phyloP scores from a whole-genome alignment of 2,113 vertebrate genomes.

The Halcyon senegalensis region DNA sequence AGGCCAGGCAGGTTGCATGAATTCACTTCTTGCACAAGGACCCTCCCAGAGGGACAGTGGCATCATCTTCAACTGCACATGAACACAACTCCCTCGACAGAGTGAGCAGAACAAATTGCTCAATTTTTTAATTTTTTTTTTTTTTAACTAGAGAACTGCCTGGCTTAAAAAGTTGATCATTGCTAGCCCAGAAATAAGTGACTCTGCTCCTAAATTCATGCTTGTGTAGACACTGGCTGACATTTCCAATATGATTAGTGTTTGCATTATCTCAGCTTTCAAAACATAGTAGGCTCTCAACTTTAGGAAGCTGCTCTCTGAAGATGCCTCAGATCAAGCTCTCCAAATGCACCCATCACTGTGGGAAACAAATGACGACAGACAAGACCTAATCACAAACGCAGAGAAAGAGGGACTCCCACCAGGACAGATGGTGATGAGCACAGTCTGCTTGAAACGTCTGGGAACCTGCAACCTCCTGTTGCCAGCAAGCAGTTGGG shows the following conservation, averaged over 20 bases:
- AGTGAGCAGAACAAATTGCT: background rate
- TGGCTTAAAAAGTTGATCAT: background rate
- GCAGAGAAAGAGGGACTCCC: background rate
- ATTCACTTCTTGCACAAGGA: background rate
- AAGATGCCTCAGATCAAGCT: background rate
- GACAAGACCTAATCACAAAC: background rate
- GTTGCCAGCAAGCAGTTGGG: background rate
- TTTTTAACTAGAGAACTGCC: background rate
- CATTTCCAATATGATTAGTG: background rate
- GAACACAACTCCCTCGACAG: background rate
- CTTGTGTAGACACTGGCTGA: background rate
- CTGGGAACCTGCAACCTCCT: slow-evolving; percentile 5
- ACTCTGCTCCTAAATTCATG: background rate
- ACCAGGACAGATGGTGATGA: slow-evolving; percentile 31
- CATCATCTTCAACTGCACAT: background rate
- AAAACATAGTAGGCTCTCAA: background rate
- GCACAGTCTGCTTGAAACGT: background rate
- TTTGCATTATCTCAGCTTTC: background rate
- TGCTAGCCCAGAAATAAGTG: background rate
- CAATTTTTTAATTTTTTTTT: background rate
- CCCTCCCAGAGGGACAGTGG: background rate
- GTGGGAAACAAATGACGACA: background rate
- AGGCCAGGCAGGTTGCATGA: background rate
- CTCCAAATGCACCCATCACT: background rate
- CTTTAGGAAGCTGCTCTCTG: background rate